Conservation (phyloP, 2,113 vertebrate species). For the Rattus rattus region DNA sequence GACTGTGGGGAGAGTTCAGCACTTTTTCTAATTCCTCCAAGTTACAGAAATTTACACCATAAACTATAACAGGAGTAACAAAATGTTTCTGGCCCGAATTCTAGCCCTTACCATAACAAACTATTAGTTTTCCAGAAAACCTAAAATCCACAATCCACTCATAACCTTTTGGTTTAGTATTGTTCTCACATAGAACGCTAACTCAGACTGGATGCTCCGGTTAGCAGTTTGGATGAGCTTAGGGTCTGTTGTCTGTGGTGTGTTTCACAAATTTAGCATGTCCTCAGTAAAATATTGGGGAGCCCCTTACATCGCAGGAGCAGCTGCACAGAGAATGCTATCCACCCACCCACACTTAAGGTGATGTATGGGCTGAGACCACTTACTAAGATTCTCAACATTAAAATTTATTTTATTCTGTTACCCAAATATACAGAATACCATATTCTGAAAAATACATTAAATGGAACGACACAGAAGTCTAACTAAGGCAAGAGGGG, state of each 20-base stretch:
- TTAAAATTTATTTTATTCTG: conserved; percentile 72
- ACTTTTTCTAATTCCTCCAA: background rate
- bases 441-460: conserved; percentile 75
- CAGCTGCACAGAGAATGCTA: conserved; percentile 51
- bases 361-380: conserved; percentile 63
- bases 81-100: conserved; percentile 82
- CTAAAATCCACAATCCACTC: conserved; percentile 78
- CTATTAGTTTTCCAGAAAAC: conserved; percentile 82
- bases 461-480: conserved; percentile 67
- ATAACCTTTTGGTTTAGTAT: conserved; percentile 82
- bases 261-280: conserved; percentile 79
- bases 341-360: conserved; percentile 24
- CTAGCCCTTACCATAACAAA: conserved; percentile 83
- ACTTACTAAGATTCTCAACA: conserved; percentile 69
- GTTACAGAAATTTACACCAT: conserved; percentile 13
- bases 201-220: conserved; percentile 81
- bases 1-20: background rate
- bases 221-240: conserved; percentile 81
- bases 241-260: conserved; percentile 81
- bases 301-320: conserved; percentile 74
- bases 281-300: conserved; percentile 80
- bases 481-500: background rate
- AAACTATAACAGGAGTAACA: conserved; percentile 75
- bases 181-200: conserved; percentile 79
- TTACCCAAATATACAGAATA: conserved; percentile 70